Conservation (phyloP, 2,797 vertebrate genomes). For the Helostoma temminkii region DNA sequence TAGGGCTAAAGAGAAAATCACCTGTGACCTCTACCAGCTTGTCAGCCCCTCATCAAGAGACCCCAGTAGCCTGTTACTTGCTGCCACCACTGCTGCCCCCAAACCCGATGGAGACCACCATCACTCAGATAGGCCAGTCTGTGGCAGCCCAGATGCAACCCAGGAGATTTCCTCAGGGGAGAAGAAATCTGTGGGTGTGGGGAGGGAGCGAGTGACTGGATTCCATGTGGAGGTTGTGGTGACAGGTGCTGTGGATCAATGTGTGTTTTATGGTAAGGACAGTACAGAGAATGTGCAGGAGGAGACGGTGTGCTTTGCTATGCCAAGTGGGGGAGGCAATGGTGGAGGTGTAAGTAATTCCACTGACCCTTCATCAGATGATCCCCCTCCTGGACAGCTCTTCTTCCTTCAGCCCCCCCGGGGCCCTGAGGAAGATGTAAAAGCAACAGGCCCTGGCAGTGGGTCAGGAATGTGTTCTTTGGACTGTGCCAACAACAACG, state of each 20-base stretch:
- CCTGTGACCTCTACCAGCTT: conserved; percentile 96
- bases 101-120: conserved; percentile 79
- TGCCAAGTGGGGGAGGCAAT: conserved; percentile 63
- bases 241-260: conserved; percentile 95
- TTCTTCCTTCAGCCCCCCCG: conserved; percentile 88
- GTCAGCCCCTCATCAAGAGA: conserved; percentile 91
- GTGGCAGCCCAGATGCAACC: conserved; percentile 69
- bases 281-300: conserved; percentile 93
- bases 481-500: conserved; percentile 82
- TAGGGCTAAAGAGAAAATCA: conserved; percentile 94
- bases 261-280: conserved; percentile 95
- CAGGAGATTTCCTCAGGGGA: conserved; percentile 69
- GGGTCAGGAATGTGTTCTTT: conserved; percentile 76
- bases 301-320: conserved; percentile 90
- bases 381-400: conserved; percentile 92
- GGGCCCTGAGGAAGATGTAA: conserved; percentile 76
- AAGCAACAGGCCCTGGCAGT: conserved; percentile 54
- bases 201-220: conserved; percentile 87
- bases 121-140: conserved; percentile 71
- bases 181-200: conserved; percentile 66
- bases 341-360: conserved; percentile 64
- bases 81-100: conserved; percentile 78
- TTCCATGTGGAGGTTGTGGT: conserved; percentile 98
- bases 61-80: conserved; percentile 87
- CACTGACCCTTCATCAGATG: conserved; percentile 84